phyloP scores from a whole-genome alignment of 1,140 invertebrate genomes.

The Luehdorfia chinensis region DNA sequence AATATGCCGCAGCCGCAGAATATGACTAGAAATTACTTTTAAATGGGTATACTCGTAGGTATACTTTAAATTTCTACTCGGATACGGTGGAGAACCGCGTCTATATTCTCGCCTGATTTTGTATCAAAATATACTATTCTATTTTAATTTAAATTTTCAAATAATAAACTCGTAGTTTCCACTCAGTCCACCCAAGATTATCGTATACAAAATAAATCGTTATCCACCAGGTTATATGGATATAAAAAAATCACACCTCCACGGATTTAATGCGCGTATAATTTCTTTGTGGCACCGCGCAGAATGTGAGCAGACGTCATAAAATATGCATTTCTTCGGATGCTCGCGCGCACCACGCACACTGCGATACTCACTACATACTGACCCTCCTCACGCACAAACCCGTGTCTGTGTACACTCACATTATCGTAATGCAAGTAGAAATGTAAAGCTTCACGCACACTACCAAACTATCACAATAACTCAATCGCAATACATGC shows the following conservation, averaged over 20 bases:
- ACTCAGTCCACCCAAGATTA: slow-evolving; percentile 1
- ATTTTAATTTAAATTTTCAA: background rate
- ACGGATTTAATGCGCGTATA: slow-evolving; percentile 74
- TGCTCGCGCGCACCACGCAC: slow-evolving; percentile 28
- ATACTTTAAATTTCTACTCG: no score
- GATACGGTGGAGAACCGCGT: no score
- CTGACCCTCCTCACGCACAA: slow-evolving; percentile 11
- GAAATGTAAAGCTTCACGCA: slow-evolving; percentile 35
- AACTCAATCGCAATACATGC: slow-evolving; percentile 66
- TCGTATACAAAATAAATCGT: background rate
- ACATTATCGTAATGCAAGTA: background rate
- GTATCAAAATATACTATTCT: no score
- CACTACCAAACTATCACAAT: slow-evolving; percentile 50
- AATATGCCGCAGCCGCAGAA: no score
- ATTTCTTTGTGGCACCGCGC: slow-evolving; percentile 75
- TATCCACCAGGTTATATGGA: slow-evolving; percentile 21
- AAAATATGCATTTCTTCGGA: slow-evolving; percentile 73
- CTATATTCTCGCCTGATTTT: no score
- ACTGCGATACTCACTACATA: slow-evolving; percentile 8
- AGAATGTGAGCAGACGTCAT: slow-evolving; percentile 72
- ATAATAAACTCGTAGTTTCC: background rate
- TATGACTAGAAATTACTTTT: no score
- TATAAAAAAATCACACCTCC: slow-evolving; percentile 57
- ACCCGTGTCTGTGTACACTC: slow-evolving; percentile 1
- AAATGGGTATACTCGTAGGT: no score